phyloP scores from a whole-genome alignment of 2,888 invertebrate genomes.

The Myathropa florea region DNA sequence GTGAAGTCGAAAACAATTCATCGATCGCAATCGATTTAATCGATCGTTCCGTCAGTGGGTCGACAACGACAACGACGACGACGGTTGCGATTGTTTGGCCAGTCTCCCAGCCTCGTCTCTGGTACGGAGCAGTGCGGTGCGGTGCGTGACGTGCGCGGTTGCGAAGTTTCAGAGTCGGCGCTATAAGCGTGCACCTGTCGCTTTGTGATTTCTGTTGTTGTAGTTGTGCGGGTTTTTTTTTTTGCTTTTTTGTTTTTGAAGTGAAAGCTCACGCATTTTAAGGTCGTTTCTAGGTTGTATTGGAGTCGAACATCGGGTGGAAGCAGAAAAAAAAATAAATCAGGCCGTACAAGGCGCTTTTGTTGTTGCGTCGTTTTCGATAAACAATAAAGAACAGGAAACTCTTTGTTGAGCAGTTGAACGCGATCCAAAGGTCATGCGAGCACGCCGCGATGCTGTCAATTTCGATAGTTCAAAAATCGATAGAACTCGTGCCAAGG shows the following conservation, averaged over 20 bases:
- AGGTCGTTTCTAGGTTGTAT: conserved; percentile 65
- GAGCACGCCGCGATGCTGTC: neutral
- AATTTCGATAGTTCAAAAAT: neutral
- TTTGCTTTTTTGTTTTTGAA: conserved; percentile 24
- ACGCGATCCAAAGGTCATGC: conserved; percentile 46
- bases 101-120: conserved; percentile 2
- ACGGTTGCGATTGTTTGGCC: conserved; percentile 45
- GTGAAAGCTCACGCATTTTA: conserved; percentile 64
- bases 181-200: conserved; percentile 54
- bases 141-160: neutral
- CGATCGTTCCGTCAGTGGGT: conserved; percentile 34
- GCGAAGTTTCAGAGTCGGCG: conserved; percentile 1
- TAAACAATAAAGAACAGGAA: conserved; percentile 52
- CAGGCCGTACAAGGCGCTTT: conserved; percentile 29
- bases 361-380: neutral
- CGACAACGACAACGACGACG: conserved; percentile 19
- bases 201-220: conserved; percentile 34
- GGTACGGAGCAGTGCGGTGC: neutral
- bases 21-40: conserved; percentile 24
- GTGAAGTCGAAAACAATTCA: neutral
- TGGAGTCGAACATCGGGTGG: conserved; percentile 40
- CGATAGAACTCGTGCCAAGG: neutral
- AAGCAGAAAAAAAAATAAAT: conserved; percentile 6
- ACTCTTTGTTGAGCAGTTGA: neutral
- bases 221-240: conserved; percentile 1